Evolutionary conservation across 2,888 invertebrate species (phyloP).

Genomic region (Hoplodrina blanda): DNA sequence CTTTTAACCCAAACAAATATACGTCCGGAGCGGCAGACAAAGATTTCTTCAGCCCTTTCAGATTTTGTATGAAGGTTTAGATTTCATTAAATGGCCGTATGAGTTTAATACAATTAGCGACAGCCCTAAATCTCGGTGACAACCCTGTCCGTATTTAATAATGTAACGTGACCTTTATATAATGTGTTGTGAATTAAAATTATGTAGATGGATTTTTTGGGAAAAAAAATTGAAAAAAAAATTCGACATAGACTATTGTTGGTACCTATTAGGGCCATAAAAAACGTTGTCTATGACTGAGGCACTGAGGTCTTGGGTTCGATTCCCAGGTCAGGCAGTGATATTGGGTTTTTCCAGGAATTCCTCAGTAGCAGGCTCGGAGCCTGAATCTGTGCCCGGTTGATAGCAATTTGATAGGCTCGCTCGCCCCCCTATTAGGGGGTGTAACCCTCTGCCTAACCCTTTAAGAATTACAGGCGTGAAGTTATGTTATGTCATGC

Average conservation of each 20-base stretch:
- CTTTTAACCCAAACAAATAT: constrained; percentile 39
- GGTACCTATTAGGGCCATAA: no score
- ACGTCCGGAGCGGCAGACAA: constrained; percentile 26
- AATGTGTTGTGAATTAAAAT: constrained; percentile 42
- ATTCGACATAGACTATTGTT: not conserved
- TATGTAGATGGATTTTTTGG: not conserved
- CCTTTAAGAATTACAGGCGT: no score
- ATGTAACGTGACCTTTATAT: constrained; percentile 52
- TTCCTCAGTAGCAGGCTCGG: no score
- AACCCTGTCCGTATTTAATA: constrained; percentile 52
- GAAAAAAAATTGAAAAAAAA: not conserved
- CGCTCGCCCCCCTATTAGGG: no score
- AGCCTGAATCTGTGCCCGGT: no score
- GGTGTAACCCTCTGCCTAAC: no score
- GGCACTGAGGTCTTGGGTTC: no score
- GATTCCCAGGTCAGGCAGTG: no score
- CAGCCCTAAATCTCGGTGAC: constrained; percentile 41
- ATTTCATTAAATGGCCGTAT: constrained; percentile 45
- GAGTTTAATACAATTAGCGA: constrained; percentile 53
- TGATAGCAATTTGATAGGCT: no score
- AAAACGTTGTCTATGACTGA: no score
- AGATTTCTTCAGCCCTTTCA: constrained; percentile 29
- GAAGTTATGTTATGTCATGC: no score
- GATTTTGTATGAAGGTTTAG: constrained; percentile 26
- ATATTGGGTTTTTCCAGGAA: no score